Conservation (phyloP, 2,797 vertebrate genomes). For the Intellagama lesueurii region DNA sequence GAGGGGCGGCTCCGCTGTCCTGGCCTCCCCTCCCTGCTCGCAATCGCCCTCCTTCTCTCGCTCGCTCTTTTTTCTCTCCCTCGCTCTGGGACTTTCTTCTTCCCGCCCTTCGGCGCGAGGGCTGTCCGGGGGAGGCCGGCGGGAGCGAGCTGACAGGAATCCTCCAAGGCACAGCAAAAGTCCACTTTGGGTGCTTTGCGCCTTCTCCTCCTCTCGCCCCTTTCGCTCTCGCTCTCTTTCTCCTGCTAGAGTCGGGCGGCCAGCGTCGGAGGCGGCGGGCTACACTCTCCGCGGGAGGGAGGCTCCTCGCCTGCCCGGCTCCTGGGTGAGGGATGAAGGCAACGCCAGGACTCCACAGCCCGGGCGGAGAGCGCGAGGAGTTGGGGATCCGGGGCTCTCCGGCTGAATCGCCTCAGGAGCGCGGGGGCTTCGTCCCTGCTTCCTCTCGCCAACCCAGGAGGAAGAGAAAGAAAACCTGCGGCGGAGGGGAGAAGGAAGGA, state of each 20-base stretch:
- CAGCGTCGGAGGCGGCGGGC: neutral
- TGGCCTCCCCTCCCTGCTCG: neutral
- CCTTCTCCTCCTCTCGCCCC: neutral
- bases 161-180: neutral
- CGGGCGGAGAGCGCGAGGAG: fast-evolving
- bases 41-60: neutral
- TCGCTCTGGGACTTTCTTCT: neutral
- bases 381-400: neutral
- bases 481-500: slow-evolving; percentile 48
- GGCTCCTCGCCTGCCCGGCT: slow-evolving; percentile 59
- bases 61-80: neutral
- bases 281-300: neutral
- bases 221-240: neutral
- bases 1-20: slow-evolving; percentile 21
- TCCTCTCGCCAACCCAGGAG: neutral
- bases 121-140: neutral
- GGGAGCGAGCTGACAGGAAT: slow-evolving; percentile 23
- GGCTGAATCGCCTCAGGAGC: slow-evolving; percentile 39
- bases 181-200: neutral
- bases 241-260: neutral
- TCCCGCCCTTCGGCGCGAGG: slow-evolving; percentile 6
- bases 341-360: slow-evolving; percentile 53
- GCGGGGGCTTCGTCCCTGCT: too few relatives aligned
- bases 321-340: slow-evolving; percentile 60
- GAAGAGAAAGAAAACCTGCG: slow-evolving; percentile 42